These are phyloP conservation scores for Hydrotaea diabolus DNA, from an alignment of 2,888 invertebrate genomes.

Conservation along the genomic window DNA sequence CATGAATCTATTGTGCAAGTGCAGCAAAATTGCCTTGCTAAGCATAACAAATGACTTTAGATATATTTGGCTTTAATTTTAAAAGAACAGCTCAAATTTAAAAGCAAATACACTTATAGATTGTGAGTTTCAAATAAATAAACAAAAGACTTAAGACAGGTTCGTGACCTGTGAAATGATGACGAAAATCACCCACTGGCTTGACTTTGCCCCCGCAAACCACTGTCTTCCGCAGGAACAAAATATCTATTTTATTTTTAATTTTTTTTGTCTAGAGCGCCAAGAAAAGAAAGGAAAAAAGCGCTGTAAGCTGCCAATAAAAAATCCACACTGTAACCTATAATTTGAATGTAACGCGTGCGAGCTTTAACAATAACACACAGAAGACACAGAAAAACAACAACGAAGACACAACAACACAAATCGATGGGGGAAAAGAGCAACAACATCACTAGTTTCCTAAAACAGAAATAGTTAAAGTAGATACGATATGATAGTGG, in stretches of 20 bases:
- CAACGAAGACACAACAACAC: conserved; percentile 7
- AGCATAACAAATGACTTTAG: too few species aligned
- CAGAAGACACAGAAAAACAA: not conserved
- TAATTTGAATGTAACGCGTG: conserved; percentile 63
- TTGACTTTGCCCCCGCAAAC: not conserved
- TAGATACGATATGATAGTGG: conserved; percentile 1
- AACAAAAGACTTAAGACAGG: too few species aligned
- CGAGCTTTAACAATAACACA: conserved; percentile 38
- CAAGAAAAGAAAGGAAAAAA: conserved; percentile 41
- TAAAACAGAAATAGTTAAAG: not conserved
- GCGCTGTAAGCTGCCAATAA: conserved; percentile 67
- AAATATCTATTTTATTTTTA: not conserved
- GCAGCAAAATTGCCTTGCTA: too few species aligned
- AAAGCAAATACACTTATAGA: too few species aligned
- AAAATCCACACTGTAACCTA: conserved; percentile 59
- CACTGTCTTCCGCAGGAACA: conserved; percentile 3
- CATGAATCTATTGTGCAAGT: too few species aligned
- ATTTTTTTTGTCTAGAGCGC: conserved; percentile 7
- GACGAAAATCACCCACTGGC: too few species aligned
- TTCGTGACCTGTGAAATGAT: too few species aligned
- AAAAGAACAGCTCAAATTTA: too few species aligned
- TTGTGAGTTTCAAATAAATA: too few species aligned
- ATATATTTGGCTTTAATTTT: too few species aligned
- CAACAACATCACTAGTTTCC: conserved; percentile 1
- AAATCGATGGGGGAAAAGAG: not conserved